A percentile compares a stretch with the other conserved stretches of the same genome.
phyloP scores from a whole-genome alignment of 2,797 vertebrate genomes.

The Premnoplex brunnescens region DNA sequence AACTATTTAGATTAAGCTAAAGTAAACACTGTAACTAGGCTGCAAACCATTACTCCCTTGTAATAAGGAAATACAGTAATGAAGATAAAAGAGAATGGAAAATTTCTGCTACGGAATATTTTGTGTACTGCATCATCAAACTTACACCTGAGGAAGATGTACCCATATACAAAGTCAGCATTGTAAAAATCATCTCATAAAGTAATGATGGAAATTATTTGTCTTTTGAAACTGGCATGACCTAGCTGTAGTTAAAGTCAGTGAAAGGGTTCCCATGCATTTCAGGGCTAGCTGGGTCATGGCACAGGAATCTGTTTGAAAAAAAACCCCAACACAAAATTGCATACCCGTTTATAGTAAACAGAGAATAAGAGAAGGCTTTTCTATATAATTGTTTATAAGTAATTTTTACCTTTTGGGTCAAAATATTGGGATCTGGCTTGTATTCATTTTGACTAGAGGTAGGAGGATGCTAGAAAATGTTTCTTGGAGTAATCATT shows the following conservation, averaged over 20 bases:
- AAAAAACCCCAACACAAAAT: neutral
- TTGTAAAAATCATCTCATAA: neutral
- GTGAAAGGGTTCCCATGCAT: neutral
- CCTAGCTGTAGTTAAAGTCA: neutral
- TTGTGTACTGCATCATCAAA: neutral
- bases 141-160: conserved; percentile 11
- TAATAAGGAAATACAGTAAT: neutral
- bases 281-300: neutral
- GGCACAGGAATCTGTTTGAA: neutral
- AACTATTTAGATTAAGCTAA: conserved; percentile 36
- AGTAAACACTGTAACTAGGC: conserved; percentile 31
- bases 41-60: conserved; percentile 26
- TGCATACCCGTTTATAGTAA: neutral
- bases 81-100: conserved; percentile 54
- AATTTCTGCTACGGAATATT: neutral
- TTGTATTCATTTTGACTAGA: conserved; percentile 26
- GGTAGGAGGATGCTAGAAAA: conserved; percentile 22
- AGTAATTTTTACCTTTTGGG: neutral
- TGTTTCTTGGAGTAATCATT: conserved; percentile 5
- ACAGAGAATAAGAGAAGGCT: neutral
- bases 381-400: neutral
- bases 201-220: neutral
- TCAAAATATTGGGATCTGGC: conserved; percentile 39
- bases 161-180: neutral
- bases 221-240: neutral